Evolutionary conservation across 2,888 invertebrate genomes (phyloP), one percentile per base, ranked within the genome.

Genomic region (Sarcophaga carnaria): DNA sequence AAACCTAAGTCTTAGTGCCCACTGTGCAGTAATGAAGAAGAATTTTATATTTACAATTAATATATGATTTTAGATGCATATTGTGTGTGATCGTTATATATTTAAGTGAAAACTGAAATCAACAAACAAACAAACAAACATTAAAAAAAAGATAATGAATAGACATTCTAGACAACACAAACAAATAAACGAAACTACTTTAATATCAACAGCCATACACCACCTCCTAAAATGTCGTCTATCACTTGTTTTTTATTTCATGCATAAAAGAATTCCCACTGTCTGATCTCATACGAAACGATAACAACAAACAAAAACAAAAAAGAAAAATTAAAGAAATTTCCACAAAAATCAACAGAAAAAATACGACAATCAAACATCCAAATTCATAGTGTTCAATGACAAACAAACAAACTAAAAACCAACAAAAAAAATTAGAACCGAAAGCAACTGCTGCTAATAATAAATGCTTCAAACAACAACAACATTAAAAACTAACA

Each of bases 261-360:
- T 76, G 60, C 27, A 49, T 59, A 62, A 59, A 71, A 83, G 45
- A 86, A 81, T 79, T 81, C 84, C 70, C 87, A 84, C 81, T 87
- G 84, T 83, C 75, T 83, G 83, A 83, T 83, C 77, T 80, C 86
- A 81, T 78, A 67, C n/a, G 76, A 71, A 79, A 79, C 37, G 17
- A 71, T 49, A 54, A 47, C 63, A 62, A 74, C 49, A 20, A 62
- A 45, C n/a, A 59, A 8, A 27, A 22, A 49, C n/a, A 71, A 25
- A 17, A 25, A 45, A 27, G 11, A 0, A 37, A 37, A 66, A 2
- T 14, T 54, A 54, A 54, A 54, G 17, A 54, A n/a, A 62, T 37
- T 37, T 37, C 2, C 17, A 62, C 10, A 62, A 20, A 64, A 75
- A 63, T 37, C 59, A 59, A 4, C 27, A 59, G 3, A 25, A 76